These are phyloP conservation scores for Darevskia mixta DNA, from an alignment of 2,797 vertebrate species.

Conservation along the genomic window DNA sequence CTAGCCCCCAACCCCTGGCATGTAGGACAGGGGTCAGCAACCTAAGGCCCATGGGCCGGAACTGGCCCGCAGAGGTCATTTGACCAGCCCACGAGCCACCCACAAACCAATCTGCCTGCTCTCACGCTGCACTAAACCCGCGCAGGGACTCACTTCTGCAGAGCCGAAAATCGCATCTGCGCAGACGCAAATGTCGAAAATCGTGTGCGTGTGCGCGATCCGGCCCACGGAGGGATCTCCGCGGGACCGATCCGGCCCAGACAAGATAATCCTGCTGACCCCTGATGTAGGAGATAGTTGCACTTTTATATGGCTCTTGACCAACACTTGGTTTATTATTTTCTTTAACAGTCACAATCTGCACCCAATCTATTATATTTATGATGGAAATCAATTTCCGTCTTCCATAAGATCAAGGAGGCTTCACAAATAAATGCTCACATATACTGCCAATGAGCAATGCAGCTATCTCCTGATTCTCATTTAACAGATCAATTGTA, in stretches of 20 bases:
- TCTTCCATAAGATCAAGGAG: neutral
- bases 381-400: slow-evolving; percentile 19
- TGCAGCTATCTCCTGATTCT: neutral
- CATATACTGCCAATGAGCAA: slow-evolving; percentile 7
- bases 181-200: no score
- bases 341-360: neutral
- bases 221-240: no score
- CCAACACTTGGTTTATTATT: neutral
- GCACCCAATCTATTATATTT: slow-evolving; percentile 28
- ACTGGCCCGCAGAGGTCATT: no score
- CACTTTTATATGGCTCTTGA: slow-evolving; percentile 12
- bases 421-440: neutral
- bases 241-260: no score
- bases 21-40: neutral
- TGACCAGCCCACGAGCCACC: no score
- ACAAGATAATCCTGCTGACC: no score
- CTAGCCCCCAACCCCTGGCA: neutral
- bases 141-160: no score
- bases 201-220: fast-evolving
- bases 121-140: no score
- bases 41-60: neutral
- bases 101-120: no score
- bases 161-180: no score
- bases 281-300: neutral
- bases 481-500: slow-evolving; percentile 14